Evolutionary conservation across 2,888 invertebrate species (phyloP), one percentile per base, ranked within the genome.

Genomic region (Lasioglossum villosulum): DNA sequence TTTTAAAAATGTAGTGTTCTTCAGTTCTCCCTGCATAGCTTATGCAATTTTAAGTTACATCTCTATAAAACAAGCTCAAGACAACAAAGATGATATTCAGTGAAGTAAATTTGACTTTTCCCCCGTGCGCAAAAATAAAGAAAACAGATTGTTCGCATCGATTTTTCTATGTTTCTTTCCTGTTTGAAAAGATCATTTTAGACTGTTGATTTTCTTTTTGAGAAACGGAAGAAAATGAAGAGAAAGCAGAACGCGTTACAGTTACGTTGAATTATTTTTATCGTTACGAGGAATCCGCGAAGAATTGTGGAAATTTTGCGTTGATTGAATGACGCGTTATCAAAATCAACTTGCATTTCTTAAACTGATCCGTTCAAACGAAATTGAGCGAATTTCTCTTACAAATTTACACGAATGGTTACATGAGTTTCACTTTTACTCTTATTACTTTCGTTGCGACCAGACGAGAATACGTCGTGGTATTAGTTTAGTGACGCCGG

Each of bases 331-430:
- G 63, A 30, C 3, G 30, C 3, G 19, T 63, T 63, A 63, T 30
- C 16, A 30, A 30, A 30, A 63, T 63, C 19, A 30, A 30, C 30
- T 63, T 30, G 30, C 63, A 8, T 8, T 63, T 30, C 63, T 19
- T 8, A 19, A 30, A 3, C 19, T 34, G 63, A 63, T 63, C 63
- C 19, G 73, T 52, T 73, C 30, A 4, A 48, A 72, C 30, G 19
- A 48, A 48, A 34, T 19, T 19, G n/a, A 70, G 34, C 19, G 72
- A 45, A 48, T 72, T 72, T 72, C 72, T 72, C 48, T 72, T 72
- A 45, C 5, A n/a, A 71, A 42, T 71, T 71, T 27, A 42, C 42
- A 71, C 19, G 37, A 27, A 27, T 27, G 8, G n/a, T 23, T 19
- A 30, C 30, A 30, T 12, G 68, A 68, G 68, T 68, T 68, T 68